These are phyloP conservation scores for Ophioderma brevispina DNA, from an alignment of 35 echinoderm and acorn worm genomes.

Conservation along the genomic window DNA sequence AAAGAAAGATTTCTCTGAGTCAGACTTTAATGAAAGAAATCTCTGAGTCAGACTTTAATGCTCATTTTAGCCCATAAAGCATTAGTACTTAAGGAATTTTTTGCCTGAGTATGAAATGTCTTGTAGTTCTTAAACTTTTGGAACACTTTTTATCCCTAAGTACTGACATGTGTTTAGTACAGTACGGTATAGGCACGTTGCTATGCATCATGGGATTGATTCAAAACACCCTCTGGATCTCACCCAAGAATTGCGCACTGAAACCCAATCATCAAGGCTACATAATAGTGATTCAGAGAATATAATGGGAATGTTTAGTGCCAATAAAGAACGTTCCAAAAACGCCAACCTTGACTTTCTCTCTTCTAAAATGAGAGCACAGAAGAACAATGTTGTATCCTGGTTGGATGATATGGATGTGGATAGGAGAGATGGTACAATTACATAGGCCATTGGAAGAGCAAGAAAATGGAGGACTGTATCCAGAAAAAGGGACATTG, in stretches of 20 bases:
- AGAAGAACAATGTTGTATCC: background rate
- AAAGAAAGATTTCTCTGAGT: slow-evolving; percentile 27
- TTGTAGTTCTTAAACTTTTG: no score
- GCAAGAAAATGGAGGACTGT: background rate
- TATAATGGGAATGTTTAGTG: slow-evolving; percentile 20
- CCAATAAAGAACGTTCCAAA: background rate
- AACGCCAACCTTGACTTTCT: background rate
- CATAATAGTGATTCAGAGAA: slow-evolving; percentile 18
- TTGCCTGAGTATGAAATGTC: no score
- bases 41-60: no score
- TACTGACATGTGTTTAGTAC: no score
- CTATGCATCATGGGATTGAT: no score
- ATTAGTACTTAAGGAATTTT: no score
- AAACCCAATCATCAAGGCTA: background rate
- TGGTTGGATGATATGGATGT: background rate
- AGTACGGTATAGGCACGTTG: no score
- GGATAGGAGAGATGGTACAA: background rate
- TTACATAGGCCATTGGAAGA: slow-evolving; percentile 12
- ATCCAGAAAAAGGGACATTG: background rate
- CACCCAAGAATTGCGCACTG: background rate
- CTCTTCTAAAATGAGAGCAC: background rate
- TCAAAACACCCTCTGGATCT: no score
- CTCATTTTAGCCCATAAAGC: no score
- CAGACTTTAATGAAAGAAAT: no score
- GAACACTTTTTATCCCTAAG: no score